These are phyloP conservation scores for Berghia stephanieae DNA, from an alignment of 1,140 invertebrate species.

Conservation along the genomic window DNA sequence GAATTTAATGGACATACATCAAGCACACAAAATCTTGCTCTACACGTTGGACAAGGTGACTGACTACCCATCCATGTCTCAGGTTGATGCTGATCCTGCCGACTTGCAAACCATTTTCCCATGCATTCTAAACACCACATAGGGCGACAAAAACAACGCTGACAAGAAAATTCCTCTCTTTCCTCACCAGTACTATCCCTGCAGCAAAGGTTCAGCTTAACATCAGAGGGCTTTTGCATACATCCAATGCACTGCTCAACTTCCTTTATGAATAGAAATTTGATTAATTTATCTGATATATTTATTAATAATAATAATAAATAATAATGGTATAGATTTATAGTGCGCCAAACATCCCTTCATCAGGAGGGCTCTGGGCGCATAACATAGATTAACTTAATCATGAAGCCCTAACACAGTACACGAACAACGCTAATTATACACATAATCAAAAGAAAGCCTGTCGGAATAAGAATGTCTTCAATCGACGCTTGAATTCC, in stretches of 20 bases:
- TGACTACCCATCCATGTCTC: constrained; percentile 85
- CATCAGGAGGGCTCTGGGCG: too few species aligned
- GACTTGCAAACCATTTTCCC: constrained; percentile 85
- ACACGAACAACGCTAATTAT: too few species aligned
- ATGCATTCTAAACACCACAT: constrained; percentile 85
- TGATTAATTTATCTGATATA: too few species aligned
- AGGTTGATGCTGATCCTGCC: constrained; percentile 79
- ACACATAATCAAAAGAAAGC: too few species aligned
- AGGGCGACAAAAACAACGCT: constrained; percentile 78
- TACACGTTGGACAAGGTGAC: constrained; percentile 88
- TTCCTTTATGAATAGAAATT: too few species aligned
- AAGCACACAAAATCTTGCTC: constrained; percentile 84
- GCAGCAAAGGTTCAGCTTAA: constrained; percentile 83
- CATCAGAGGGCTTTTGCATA: constrained; percentile 80
- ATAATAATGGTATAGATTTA: too few species aligned
- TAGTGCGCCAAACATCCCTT: too few species aligned
- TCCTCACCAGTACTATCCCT: constrained; percentile 48
- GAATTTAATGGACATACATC: constrained; percentile 73
- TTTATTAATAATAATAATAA: too few species aligned
- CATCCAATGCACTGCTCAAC: constrained; percentile 87
- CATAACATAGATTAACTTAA: too few species aligned
- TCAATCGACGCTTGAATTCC: too few species aligned
- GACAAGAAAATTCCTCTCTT: constrained; percentile 66
- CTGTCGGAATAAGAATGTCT: too few species aligned
- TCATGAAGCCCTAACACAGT: too few species aligned